Evolutionary conservation across 2,113 vertebrate species (phyloP).

Genomic region (Anas platyrhynchos): DNA sequence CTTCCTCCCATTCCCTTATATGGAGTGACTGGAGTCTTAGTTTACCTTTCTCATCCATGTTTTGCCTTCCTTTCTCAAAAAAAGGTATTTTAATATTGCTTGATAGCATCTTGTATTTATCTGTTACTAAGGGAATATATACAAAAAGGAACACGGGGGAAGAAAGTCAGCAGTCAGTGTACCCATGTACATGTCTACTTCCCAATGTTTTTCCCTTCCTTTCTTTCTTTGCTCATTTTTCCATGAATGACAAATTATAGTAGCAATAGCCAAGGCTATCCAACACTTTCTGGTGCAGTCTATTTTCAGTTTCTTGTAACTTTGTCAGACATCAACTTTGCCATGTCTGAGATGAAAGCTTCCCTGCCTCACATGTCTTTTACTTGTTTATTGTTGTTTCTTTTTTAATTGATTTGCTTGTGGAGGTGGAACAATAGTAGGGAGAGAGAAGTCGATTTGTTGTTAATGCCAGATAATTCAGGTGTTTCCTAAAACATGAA

Average conservation of each 20-base stretch:
- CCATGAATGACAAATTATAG: background rate
- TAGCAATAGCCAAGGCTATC: background rate
- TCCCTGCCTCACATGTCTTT: background rate
- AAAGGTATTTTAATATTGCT: background rate
- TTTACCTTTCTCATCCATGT: slow-evolving; percentile 20
- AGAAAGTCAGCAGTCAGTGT: background rate
- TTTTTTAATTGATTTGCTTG: background rate
- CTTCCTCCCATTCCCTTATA: slow-evolving; percentile 16
- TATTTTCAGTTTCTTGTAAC: background rate
- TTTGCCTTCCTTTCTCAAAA: slow-evolving; percentile 37
- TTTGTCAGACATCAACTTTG: background rate
- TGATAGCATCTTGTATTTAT: slow-evolving; percentile 40
- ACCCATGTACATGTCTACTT: background rate
- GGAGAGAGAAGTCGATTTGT: background rate
- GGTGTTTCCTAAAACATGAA: background rate
- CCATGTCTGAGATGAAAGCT: background rate
- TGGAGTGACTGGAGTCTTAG: background rate
- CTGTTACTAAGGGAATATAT: slow-evolving; percentile 2
- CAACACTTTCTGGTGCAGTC: background rate
- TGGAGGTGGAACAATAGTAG: background rate
- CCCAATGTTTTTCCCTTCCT: background rate
- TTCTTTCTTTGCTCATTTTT: slow-evolving; percentile 4
- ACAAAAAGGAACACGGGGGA: background rate
- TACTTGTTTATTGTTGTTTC: background rate
- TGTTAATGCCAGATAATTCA: background rate